A percentile compares a stretch with the other conserved stretches of the same genome.
Conservation (phyloP, 2,113 vertebrate genomes). For the Mirza zaza region DNA sequence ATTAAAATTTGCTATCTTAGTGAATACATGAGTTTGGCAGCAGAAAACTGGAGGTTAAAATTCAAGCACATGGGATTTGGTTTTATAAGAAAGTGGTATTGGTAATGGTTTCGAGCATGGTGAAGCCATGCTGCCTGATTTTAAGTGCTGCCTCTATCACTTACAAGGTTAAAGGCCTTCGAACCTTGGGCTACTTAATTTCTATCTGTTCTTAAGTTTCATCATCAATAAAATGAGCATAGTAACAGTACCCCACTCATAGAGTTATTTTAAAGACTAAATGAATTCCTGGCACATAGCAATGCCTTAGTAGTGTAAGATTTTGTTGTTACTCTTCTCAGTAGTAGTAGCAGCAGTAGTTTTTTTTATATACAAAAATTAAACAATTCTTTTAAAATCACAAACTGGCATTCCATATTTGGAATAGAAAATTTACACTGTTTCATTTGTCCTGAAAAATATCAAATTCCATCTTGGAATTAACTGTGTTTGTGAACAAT, state of each 20-base stretch:
- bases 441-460: background rate
- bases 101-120: background rate
- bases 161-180: background rate
- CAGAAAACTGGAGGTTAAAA: background rate
- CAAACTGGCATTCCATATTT: background rate
- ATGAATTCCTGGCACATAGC: background rate
- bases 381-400: background rate
- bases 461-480: background rate
- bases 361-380: background rate
- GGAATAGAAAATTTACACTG: background rate
- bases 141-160: background rate
- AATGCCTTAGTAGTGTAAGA: background rate
- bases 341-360: background rate
- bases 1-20: conserved; percentile 3
- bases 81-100: background rate
- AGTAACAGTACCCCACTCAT: background rate
- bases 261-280: background rate
- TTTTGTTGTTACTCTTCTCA: background rate
- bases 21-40: background rate
- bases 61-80: background rate
- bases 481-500: background rate
- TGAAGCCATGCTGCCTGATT: background rate
- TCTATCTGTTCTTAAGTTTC: background rate
- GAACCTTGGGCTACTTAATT: background rate
- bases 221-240: background rate